Evolutionary conservation across 2,888 invertebrate genomes (phyloP).

Genomic region (Drosophila percnosoma): DNA sequence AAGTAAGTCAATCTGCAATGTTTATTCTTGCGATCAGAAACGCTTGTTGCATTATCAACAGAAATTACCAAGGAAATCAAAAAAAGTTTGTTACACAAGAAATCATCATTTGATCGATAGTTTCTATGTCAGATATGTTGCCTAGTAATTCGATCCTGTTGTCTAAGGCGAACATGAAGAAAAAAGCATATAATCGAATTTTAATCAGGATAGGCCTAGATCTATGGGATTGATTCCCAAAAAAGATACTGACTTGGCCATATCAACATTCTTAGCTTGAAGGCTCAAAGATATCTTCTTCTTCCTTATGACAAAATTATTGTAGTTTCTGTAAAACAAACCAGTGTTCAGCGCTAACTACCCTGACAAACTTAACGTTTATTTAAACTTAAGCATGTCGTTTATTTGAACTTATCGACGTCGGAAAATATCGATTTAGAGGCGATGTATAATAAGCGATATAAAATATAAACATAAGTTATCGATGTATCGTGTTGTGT

Average conservation of each 20-base stretch:
- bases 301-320: not conserved
- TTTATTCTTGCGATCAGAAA: slow-evolving; percentile 28
- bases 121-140: not conserved
- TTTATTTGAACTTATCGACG: slow-evolving; percentile 1
- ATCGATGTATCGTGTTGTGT: not conserved
- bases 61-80: not conserved
- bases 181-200: not conserved
- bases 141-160: not conserved
- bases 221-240: not conserved
- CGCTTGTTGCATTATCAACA: slow-evolving; percentile 24
- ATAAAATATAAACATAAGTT: not conserved
- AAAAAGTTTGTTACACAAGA: not conserved
- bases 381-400: not conserved
- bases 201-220: not conserved
- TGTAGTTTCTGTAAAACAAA: not conserved
- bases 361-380: slow-evolving; percentile 1
- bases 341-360: not conserved
- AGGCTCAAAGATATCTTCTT: not conserved
- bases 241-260: not conserved
- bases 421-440: not conserved
- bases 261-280: not conserved
- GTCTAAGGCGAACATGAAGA: not conserved
- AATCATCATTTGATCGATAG: not conserved
- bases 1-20: slow-evolving; percentile 28
- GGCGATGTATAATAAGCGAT: not conserved